Evolutionary conservation across 2,888 invertebrate species (phyloP).

Genomic region (Leuctra nigra): DNA sequence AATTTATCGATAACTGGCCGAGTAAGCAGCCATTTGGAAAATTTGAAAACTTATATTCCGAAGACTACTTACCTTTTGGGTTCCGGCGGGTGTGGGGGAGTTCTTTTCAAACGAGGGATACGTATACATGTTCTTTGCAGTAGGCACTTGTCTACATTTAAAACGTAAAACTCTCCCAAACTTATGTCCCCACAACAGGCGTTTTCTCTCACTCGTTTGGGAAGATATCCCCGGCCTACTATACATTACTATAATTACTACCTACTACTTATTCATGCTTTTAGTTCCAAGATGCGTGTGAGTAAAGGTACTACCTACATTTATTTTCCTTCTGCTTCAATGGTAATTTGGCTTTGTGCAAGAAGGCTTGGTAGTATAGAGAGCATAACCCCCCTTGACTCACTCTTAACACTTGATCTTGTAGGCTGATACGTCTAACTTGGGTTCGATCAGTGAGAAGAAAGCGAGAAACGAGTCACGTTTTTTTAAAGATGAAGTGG

Average conservation of each 20-base stretch:
- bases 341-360: too few relatives aligned
- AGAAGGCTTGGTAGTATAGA: too few relatives aligned
- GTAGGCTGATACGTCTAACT: constrained; percentile 30
- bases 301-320: background rate
- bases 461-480: too few relatives aligned
- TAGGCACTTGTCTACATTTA: too few relatives aligned
- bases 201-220: constrained; percentile 1
- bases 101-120: constrained; percentile 26
- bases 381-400: constrained; percentile 29
- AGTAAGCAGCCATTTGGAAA: background rate
- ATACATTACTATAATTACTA: constrained; percentile 4
- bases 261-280: constrained; percentile 13
- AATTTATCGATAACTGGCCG: background rate
- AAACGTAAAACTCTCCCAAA: too few relatives aligned
- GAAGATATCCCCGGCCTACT: constrained; percentile 5
- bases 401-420: constrained; percentile 30
- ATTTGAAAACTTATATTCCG: background rate
- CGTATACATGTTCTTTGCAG: too few relatives aligned
- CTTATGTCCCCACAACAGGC: too few relatives aligned
- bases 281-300: constrained; percentile 14
- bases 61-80: constrained; percentile 17
- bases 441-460: constrained; percentile 27
- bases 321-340: too few relatives aligned
- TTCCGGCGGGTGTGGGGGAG: constrained; percentile 28
- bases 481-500: constrained; percentile 31